Conservation (phyloP, 2,888 invertebrate species). For the Drosophila gaucha region DNA sequence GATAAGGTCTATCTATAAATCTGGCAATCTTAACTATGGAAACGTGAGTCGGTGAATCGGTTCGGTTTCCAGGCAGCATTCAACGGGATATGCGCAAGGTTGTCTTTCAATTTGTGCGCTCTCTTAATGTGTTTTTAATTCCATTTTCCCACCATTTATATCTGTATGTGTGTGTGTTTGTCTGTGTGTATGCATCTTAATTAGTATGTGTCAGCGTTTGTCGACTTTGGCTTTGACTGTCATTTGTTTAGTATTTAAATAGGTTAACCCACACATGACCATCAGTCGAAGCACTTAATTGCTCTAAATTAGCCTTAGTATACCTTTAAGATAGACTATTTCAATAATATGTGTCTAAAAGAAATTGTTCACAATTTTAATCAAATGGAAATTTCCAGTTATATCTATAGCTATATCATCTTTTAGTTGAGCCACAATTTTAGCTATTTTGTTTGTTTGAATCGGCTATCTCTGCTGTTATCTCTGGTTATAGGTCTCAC, state of each 20-base stretch:
- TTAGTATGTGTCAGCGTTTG: constrained; percentile 54
- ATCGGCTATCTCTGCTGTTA: constrained; percentile 33
- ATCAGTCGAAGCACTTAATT: constrained; percentile 55
- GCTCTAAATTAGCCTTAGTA: constrained; percentile 43
- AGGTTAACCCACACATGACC: constrained; percentile 53
- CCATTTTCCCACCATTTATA: constrained; percentile 39
- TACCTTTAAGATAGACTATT: constrained; percentile 23
- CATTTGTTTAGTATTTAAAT: constrained; percentile 53
- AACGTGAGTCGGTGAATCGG: no score
- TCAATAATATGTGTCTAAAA: background rate
- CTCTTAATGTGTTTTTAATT: constrained; percentile 46
- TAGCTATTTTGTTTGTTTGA: constrained; percentile 18
- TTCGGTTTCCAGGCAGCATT: constrained; percentile 16
- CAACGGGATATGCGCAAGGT: constrained; percentile 53
- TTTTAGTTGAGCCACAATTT: background rate
- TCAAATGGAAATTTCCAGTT: constrained; percentile 10
- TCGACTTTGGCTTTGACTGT: constrained; percentile 48
- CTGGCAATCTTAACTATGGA: background rate
- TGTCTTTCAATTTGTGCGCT: constrained; percentile 16
- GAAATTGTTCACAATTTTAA: background rate
- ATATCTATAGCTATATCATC: background rate
- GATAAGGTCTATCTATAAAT: constrained; percentile 41
- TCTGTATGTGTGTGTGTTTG: background rate
- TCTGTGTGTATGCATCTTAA: constrained; percentile 38
- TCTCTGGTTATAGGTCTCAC: constrained; percentile 31